Percentiles rank a stretch among this genome's conserved stretches.
phyloP scores from a whole-genome alignment of 2,113 vertebrate genomes.

The Microcebus lehilahytsara region DNA sequence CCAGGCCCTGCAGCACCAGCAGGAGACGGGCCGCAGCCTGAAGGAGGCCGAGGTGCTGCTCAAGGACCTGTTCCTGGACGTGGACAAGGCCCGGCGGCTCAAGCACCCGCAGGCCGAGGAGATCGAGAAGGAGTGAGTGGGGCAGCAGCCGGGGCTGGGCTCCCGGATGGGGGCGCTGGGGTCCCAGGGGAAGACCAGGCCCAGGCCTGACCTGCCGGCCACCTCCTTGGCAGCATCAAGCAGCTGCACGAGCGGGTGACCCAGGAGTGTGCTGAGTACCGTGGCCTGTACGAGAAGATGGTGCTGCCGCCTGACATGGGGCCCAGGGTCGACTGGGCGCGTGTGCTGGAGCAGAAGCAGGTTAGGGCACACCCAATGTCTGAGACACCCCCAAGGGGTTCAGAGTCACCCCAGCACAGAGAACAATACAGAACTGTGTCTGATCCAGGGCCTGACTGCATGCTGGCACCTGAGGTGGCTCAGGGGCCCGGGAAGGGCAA shows the following conservation, averaged over 20 bases:
- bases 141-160: rapidly evolving
- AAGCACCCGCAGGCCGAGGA: conserved; percentile 91
- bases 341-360: conserved; percentile 92
- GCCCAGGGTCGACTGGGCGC: conserved; percentile 92
- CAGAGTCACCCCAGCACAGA: background rate
- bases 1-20: conserved; percentile 84
- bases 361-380: conserved; percentile 75
- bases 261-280: conserved; percentile 90
- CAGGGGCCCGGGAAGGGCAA: background rate
- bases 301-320: conserved; percentile 82
- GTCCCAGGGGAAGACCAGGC: rapidly evolving
- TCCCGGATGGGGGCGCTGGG: rapidly evolving
- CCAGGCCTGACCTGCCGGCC: background rate
- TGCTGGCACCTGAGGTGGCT: background rate
- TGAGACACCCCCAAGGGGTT: rapidly evolving
- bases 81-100: conserved; percentile 90
- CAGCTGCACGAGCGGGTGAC: conserved; percentile 93
- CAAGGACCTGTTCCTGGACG: conserved; percentile 95
- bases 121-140: conserved; percentile 95
- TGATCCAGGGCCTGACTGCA: background rate
- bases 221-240: conserved; percentile 86
- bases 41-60: conserved; percentile 90
- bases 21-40: conserved; percentile 86
- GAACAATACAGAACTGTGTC: background rate
- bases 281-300: conserved; percentile 91